Evolutionary conservation across 2,888 invertebrate genomes (phyloP).

Genomic region (Euzetes globulus): DNA sequence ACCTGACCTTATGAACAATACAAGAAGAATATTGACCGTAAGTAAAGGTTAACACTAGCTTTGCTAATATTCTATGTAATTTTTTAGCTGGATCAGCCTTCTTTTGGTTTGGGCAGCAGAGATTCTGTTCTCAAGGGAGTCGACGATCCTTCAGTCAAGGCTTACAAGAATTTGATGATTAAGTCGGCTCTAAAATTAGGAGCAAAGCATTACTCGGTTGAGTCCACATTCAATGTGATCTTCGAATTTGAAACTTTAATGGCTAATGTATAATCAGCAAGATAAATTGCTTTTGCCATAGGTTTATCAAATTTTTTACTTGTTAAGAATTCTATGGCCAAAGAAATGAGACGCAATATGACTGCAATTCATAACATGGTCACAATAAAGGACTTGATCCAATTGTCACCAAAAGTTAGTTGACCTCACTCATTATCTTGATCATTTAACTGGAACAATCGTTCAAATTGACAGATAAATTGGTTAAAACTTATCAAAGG

Average conservation of each 20-base stretch:
- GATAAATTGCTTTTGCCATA: no score
- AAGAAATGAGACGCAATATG: constrained; percentile 81
- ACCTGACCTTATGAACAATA: constrained; percentile 16
- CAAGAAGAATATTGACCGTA: constrained; percentile 8
- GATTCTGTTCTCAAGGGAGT: constrained; percentile 63
- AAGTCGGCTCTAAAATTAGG: constrained; percentile 77
- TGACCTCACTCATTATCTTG: not conserved
- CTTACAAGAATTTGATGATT: constrained; percentile 54
- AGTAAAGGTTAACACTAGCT: no score
- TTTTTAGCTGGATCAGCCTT: constrained; percentile 79
- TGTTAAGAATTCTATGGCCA: constrained; percentile 73
- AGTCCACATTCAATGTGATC: constrained; percentile 65
- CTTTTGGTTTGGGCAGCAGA: constrained; percentile 65
- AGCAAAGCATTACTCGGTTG: constrained; percentile 61
- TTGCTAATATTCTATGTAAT: no score
- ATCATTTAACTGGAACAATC: no score
- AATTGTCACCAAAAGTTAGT: constrained; percentile 54
- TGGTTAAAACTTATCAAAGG: no score
- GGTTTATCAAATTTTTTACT: not conserved
- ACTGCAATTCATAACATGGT: constrained; percentile 82
- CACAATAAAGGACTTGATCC: constrained; percentile 66
- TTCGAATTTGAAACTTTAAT: constrained; percentile 78
- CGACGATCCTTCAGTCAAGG: constrained; percentile 70
- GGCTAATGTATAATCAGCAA: constrained; percentile 67
- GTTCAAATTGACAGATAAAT: no score